These are phyloP conservation scores for Drosophila nr. perissopoda DNA, from an alignment of 2,888 invertebrate genomes.

Conservation along the genomic window DNA sequence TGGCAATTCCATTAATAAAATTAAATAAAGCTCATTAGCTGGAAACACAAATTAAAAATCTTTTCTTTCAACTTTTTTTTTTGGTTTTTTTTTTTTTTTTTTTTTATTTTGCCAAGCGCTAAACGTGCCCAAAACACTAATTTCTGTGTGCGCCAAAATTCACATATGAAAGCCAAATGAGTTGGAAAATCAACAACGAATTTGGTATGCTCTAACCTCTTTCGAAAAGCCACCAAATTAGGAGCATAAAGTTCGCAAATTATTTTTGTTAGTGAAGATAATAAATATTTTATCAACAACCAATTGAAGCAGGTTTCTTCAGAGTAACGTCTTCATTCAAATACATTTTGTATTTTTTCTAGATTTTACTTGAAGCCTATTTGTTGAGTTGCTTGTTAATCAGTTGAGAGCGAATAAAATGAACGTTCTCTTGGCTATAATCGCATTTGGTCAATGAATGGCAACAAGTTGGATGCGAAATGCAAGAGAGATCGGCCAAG, in stretches of 20 bases:
- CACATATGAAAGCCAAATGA: conserved; percentile 9
- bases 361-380: not conserved
- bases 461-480: not conserved
- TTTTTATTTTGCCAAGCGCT: conserved; percentile 26
- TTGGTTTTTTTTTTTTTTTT: not conserved
- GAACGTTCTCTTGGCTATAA: not conserved
- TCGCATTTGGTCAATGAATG: not conserved
- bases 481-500: not conserved
- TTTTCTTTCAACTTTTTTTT: conserved; percentile 31
- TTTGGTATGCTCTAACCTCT: conserved; percentile 13
- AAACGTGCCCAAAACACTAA: conserved; percentile 50
- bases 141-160: conserved; percentile 11
- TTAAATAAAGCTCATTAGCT: conserved; percentile 79
- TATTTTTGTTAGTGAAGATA: not conserved
- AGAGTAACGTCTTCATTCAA: not conserved
- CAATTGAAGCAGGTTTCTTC: not conserved
- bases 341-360: not conserved
- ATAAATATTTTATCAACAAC: not conserved
- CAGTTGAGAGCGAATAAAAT: not conserved
- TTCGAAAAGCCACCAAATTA: no score
- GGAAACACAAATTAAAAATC: conserved; percentile 54
- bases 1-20: conserved; percentile 82
- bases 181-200: not conserved
- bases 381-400: not conserved
- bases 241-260: not conserved